A percentile compares a stretch with the other conserved stretches of the same genome.
Evolutionary conservation across 2,113 vertebrate species (phyloP).

Genomic region (Plotosus lineatus): DNA sequence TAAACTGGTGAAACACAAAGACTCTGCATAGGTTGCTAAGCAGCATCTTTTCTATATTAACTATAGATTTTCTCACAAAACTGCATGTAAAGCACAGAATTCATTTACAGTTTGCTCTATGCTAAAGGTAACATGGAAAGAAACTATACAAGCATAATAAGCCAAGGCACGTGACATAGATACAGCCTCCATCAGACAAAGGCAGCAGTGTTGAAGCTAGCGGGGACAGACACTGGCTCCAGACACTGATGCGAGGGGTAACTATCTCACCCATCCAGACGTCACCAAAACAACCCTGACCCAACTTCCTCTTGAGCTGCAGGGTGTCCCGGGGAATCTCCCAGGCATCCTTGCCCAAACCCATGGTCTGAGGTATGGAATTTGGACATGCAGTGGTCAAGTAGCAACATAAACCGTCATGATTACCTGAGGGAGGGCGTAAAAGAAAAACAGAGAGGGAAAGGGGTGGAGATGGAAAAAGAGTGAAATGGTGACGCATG

Average conservation of each 20-base stretch:
- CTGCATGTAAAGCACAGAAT: not conserved
- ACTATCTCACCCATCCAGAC: constrained; percentile 91
- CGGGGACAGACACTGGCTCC: constrained; percentile 24
- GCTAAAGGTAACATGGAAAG: not conserved
- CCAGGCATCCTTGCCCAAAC: constrained; percentile 92
- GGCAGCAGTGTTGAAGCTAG: constrained; percentile 19
- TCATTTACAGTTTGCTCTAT: not conserved
- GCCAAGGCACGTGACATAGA: not conserved
- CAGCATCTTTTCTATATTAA: not conserved
- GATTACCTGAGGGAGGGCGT: constrained; percentile 71
- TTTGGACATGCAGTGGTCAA: constrained; percentile 80
- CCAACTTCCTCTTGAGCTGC: constrained; percentile 79
- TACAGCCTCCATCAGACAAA: constrained; percentile 12
- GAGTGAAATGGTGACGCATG: constrained; percentile 74
- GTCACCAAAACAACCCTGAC: constrained; percentile 95
- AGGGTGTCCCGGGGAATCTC: constrained; percentile 84
- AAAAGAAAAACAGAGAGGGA: constrained; percentile 32
- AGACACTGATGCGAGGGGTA: constrained; percentile 3
- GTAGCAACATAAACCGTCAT: constrained; percentile 90
- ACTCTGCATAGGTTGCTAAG: constrained; percentile 1
- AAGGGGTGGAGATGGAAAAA: constrained; percentile 47
- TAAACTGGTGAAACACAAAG: not conserved
- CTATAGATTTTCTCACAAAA: not conserved
- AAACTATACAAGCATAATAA: constrained; percentile 21
- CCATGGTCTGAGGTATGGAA: constrained; percentile 87